Base-by-base conservation (phyloP, 2,797 vertebrate species). In the Ptychobarbus kaznakovi region DNA sequence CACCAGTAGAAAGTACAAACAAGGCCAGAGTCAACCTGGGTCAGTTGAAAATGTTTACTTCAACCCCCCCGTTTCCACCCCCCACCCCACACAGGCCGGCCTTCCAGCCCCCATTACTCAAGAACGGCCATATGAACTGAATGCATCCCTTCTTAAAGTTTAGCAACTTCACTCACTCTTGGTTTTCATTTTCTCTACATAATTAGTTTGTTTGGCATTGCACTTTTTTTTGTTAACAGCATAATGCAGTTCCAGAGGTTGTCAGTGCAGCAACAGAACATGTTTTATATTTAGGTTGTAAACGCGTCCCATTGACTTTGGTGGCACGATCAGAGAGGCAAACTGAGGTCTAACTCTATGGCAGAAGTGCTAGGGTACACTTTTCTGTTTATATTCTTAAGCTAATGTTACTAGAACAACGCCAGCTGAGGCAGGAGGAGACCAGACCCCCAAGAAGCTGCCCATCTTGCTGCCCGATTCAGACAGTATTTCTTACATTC, bases 1-100 rank as follows among this genome's bases (percentile, higher is more conserved):
- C 95, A 96, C 95, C 92, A 93, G 95, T 94, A 93, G 96, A 95
- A 94, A 96, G 95, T 95, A 95, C 95, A 96, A 96, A 96, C 95
- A 96, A 95, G 94, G 91, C 91, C 90, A 91, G 94, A 95, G 95
- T 95, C 94, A 94, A 94, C 94, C 93, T 95, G 95, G 94, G 95
- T 96, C 94, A 94, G 93, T 94, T 95, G 92, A 93, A 95, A 95
- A 95, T 95, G 95, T 95, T 96, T 95, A 95, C 93, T 95, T 95
- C 95, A 94, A 84, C 91, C 75, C 87, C 85, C 85, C 87, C 86
- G 13, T 15, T 66, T 84, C 58, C 81, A 46, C 68, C 81, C 84
- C 81, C 44, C 42, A 56, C 46, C 66, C 77, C 85, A 86, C 88
- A 80, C 74, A 84, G 77, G 65, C 79, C 35, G 11, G 56, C 76